Percentiles rank a stretch among this genome's conserved stretches.
Conservation (phyloP, 2,888 invertebrate species). For the Chrysotoxum bicinctum region DNA sequence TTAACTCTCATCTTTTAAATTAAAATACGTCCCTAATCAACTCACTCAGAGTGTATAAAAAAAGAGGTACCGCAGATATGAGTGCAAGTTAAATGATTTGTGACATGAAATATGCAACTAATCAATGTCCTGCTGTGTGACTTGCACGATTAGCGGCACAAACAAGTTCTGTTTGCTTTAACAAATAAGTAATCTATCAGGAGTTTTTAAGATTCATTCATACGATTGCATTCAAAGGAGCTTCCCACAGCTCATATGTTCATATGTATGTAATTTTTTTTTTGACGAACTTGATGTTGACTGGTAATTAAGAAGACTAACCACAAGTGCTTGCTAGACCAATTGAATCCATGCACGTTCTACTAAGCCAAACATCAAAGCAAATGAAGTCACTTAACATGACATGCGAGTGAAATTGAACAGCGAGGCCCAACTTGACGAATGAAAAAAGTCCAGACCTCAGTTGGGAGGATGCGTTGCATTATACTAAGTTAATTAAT, state of each 20-base stretch:
- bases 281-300: conserved; percentile 1
- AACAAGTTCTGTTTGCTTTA: conserved; percentile 44
- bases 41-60: background rate
- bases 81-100: conserved; percentile 2
- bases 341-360: conserved; percentile 3
- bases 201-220: conserved; percentile 33
- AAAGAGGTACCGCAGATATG: background rate
- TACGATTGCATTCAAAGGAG: background rate
- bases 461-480: background rate
- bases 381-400: conserved; percentile 4
- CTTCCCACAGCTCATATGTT: background rate
- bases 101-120: conserved; percentile 58
- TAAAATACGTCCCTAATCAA: background rate
- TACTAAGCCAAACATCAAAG: conserved; percentile 1
- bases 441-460: background rate
- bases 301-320: conserved; percentile 22
- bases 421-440: background rate
- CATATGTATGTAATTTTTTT: background rate
- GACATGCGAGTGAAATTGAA: background rate
- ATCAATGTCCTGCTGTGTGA: conserved; percentile 70
- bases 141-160: conserved; percentile 59
- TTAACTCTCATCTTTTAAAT: too few species aligned
- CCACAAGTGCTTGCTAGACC: background rate
- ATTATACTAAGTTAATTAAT: too few species aligned
- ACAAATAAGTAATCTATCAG: conserved; percentile 47